A percentile compares a stretch with the other conserved stretches of the same genome.
These are phyloP conservation scores for Choristoneura rosaceana DNA, from an alignment of 2,888 invertebrate genomes.

Conservation along the genomic window DNA sequence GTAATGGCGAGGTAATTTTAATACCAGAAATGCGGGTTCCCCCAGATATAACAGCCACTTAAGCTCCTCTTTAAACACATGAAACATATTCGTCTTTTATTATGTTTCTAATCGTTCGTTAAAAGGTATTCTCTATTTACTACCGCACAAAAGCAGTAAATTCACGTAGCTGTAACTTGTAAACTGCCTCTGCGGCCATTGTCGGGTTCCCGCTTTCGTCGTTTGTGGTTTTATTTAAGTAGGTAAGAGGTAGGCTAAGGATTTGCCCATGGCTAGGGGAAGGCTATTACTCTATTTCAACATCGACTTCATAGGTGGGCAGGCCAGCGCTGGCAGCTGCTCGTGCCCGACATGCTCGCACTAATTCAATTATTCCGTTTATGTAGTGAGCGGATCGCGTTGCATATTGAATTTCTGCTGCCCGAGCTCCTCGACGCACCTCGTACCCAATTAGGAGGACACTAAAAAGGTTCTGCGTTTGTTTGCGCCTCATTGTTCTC, in stretches of 20 bases:
- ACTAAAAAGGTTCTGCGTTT: constrained; percentile 78
- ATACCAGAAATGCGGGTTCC: constrained; percentile 44
- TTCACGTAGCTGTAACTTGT: constrained; percentile 49
- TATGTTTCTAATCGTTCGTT: constrained; percentile 50
- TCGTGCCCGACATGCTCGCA: constrained; percentile 69
- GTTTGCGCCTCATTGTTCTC: constrained; percentile 80
- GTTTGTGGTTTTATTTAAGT: constrained; percentile 24
- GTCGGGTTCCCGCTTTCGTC: constrained; percentile 36
- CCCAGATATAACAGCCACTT: constrained; percentile 44
- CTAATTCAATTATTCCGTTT: constrained; percentile 82
- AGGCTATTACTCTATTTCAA: constrained; percentile 48
- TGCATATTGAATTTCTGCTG: constrained; percentile 79
- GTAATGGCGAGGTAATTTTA: constrained; percentile 26
- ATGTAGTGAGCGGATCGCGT: constrained; percentile 76
- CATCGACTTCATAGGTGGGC: constrained; percentile 60
- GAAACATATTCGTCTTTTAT: constrained; percentile 48
- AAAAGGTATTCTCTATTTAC: constrained; percentile 38
- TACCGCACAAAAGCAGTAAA: constrained; percentile 39
- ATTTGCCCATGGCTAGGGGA: constrained; percentile 23
- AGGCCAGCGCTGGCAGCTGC: constrained; percentile 51
- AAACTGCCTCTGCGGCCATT: constrained; percentile 16
- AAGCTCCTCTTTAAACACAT: constrained; percentile 49
- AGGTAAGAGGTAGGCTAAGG: constrained; percentile 30
- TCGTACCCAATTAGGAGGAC: constrained; percentile 79
- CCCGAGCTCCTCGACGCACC: constrained; percentile 57